Conservation (phyloP, 2,888 invertebrate genomes). For the Acrobasis repandana region DNA sequence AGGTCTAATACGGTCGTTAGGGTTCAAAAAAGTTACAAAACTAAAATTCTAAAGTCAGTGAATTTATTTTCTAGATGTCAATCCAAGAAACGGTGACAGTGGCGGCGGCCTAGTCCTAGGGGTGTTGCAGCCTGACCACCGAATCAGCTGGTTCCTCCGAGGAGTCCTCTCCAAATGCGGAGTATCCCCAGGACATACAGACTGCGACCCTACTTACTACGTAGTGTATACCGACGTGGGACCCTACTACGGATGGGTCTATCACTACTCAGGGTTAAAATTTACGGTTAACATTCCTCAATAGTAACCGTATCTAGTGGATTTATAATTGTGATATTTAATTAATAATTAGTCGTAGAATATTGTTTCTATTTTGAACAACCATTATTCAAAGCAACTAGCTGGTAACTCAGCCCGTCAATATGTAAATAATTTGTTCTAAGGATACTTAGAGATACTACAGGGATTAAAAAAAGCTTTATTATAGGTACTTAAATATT, state of each 20-base stretch:
- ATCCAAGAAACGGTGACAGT: constrained; percentile 85
- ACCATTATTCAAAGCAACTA: background rate
- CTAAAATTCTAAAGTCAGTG: constrained; percentile 20
- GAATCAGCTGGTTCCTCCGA: constrained; percentile 67
- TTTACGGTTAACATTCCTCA: constrained; percentile 48
- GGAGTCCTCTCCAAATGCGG: constrained; percentile 72
- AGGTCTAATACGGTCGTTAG: no score
- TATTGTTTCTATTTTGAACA: no score
- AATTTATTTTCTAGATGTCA: constrained; percentile 59
- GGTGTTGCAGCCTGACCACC: constrained; percentile 59
- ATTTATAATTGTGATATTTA: constrained; percentile 19
- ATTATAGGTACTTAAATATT: no score
- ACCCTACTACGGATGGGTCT: constrained; percentile 72
- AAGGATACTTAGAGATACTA: no score
- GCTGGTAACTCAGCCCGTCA: no score
- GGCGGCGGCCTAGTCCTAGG: constrained; percentile 83
- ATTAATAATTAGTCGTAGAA: no score
- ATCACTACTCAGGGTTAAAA: constrained; percentile 60
- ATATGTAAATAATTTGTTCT: no score
- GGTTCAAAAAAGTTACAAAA: no score
- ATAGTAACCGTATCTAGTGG: constrained; percentile 17
- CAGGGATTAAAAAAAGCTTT: no score
- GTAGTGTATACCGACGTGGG: constrained; percentile 69
- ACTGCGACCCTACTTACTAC: constrained; percentile 62
- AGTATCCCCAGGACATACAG: constrained; percentile 43